Base-by-base conservation (phyloP, 2,888 invertebrate species). In the Halictus ligatus region DNA sequence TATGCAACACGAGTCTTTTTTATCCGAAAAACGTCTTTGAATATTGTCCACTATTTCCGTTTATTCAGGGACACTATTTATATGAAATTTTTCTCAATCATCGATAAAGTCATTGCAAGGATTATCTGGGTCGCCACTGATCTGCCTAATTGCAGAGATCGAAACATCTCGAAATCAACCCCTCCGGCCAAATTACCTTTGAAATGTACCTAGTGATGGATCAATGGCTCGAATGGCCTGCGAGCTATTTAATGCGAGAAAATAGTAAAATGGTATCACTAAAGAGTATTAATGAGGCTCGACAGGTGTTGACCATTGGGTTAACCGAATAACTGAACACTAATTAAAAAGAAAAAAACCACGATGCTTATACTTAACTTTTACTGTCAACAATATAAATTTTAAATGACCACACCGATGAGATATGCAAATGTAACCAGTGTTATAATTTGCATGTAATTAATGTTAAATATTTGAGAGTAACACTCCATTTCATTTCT, bases 141-240 rank as follows among this genome's bases (percentile, higher is more conserved):
- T 75, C 74, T 48, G 40, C 69, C 46, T 82, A 83, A 84, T 75
- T 60, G 64, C 64, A 64, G 67, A 48, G 58, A 29, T 10, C 67
- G 46, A 75, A 84, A 84, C 58, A 13, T 43, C 58, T 50, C 25
- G 35, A 58, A 69, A 83, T 84, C 78, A 84, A 83, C 29, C 69
- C 78, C 40, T 8, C n/a, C 43, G 43, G n/a, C n/a, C 58, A 46
- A 86, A 78, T 77, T 84, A 86, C 80, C 87, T 69, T 75, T 76
- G 64, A 75, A 43, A 48, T 74, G 75, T 76, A 64, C 43, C 75
- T 50, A 8, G 77, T 79, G 85, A 88, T 81, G 85, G 75, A 82
- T 85, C 78, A 60, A 18, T 15, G 18, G 29, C 78, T 71, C 54
- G 15, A 74, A 78, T 78, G 83, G 67, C 72, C 78, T 58, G 40